phyloP scores from a whole-genome alignment of 2,888 invertebrate genomes.

The Drosophila bunnanda region DNA sequence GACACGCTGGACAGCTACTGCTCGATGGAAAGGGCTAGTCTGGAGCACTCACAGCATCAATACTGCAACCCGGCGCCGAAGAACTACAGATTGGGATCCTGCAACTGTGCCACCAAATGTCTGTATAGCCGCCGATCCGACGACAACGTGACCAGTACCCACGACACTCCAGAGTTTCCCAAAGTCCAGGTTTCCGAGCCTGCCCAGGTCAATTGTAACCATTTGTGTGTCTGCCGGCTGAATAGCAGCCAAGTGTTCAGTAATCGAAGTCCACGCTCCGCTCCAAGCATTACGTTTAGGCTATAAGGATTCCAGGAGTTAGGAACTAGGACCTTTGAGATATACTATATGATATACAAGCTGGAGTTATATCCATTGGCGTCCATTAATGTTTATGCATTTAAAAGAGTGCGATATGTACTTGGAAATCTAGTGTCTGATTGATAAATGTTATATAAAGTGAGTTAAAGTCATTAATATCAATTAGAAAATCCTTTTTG shows the following conservation, averaged over 20 bases:
- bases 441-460: constrained; percentile 5
- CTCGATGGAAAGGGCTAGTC: constrained; percentile 27
- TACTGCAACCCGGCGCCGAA: constrained; percentile 28
- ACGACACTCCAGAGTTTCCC: constrained; percentile 21
- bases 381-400: constrained; percentile 15
- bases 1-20: constrained; percentile 65
- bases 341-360: constrained; percentile 5
- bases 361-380: constrained; percentile 7
- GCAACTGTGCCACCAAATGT: constrained; percentile 81
- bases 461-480: neutral
- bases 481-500: neutral
- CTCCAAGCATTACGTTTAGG: constrained; percentile 82
- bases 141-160: constrained; percentile 74
- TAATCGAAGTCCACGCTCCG: constrained; percentile 81
- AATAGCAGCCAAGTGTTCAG: constrained; percentile 67
- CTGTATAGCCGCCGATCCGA: constrained; percentile 81
- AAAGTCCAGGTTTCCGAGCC: constrained; percentile 35
- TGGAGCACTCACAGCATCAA: constrained; percentile 33
- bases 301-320: constrained; percentile 58
- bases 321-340: constrained; percentile 3
- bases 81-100: constrained; percentile 57
- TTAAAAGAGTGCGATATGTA: neutral
- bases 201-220: constrained; percentile 64
- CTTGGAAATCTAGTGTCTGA: neutral
- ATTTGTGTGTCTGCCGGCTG: constrained; percentile 80